Base-by-base conservation (phyloP, 2,113 vertebrate genomes). In the Scomber colias region DNA sequence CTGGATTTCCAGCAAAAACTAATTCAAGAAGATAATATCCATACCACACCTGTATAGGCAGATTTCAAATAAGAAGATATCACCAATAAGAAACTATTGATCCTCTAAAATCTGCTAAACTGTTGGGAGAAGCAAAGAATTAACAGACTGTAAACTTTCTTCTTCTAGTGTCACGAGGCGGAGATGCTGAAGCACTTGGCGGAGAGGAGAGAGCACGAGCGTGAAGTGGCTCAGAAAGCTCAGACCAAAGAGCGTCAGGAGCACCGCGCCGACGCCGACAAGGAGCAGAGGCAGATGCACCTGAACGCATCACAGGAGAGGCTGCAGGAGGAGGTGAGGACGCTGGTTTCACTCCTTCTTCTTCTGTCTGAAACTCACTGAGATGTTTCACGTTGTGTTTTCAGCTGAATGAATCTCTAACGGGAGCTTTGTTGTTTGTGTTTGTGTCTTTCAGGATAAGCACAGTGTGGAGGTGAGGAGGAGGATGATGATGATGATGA, bases 151-250 rank as follows among this genome's bases (percentile, higher is more conserved):
- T 62, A 55, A 35, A 54, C 4, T 77, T 44, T 66, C 67, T 46
- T 62, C 48, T 59, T 66, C 63, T 62, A 98, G 97, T 97, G 95
- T 89, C 97, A 98, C 77, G 97, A 99, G 87, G 97, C 98, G 0
- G 97, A 99, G 91, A 96, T 99, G 62, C 94, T 97, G 84, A 98
- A 98, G 71, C 97, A 98, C 57, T 90, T 98, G 81, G 97, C 97
- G 0, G 98, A 97, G 81, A 96, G 97, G 80, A 79, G 97, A 65
- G 97, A 98, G 7, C 97, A 99, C 0, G 96, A 97, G 83, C 91
- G 96, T 3, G 97, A 97, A n/a, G 97, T 98, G 30, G 96, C 96
- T 56, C 97, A 97, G 90, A 98, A 99, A 85, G 97, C 97, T 84
- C 92, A 96, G 95, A 97, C 97, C 87, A 97, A 97, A 86, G 96